Conservation (phyloP, 2,888 invertebrate genomes). For the Tuta absoluta region DNA sequence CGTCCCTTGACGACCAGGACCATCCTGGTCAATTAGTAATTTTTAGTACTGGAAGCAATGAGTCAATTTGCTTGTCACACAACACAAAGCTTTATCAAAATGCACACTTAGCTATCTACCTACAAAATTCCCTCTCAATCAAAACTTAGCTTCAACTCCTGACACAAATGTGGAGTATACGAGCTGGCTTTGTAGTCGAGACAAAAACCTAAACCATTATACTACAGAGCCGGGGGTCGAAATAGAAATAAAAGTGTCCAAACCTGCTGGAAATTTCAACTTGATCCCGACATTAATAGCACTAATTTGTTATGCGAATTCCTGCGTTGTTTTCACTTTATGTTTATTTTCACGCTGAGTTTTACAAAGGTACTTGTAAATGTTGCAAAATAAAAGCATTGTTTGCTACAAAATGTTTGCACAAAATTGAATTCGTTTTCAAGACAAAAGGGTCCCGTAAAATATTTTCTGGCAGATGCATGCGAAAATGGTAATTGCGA, state of each 20-base stretch:
- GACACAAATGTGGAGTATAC: neutral
- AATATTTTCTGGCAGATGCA: too few relatives aligned
- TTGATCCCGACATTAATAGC: constrained; percentile 8
- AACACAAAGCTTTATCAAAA: neutral
- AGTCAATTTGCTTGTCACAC: neutral
- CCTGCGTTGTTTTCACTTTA: neutral
- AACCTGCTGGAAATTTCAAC: constrained; percentile 15
- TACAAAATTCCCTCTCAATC: neutral
- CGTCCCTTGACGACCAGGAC: too few relatives aligned
- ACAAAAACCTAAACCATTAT: constrained; percentile 21
- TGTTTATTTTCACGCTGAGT: neutral
- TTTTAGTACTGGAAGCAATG: too few relatives aligned
- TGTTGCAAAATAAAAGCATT: neutral
- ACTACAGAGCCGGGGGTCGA: neutral
- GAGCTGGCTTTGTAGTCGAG: constrained; percentile 8
- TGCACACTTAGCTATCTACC: neutral
- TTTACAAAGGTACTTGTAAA: neutral
- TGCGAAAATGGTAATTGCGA: too few relatives aligned
- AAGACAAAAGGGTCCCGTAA: too few relatives aligned
- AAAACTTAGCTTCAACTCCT: neutral
- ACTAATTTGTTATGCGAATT: constrained; percentile 17
- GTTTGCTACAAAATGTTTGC: neutral
- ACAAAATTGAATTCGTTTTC: neutral
- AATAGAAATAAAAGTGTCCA: constrained; percentile 11
- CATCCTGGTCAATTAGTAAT: too few relatives aligned